Base-by-base conservation (phyloP, 2,888 invertebrate species). In the Noctua janthe region DNA sequence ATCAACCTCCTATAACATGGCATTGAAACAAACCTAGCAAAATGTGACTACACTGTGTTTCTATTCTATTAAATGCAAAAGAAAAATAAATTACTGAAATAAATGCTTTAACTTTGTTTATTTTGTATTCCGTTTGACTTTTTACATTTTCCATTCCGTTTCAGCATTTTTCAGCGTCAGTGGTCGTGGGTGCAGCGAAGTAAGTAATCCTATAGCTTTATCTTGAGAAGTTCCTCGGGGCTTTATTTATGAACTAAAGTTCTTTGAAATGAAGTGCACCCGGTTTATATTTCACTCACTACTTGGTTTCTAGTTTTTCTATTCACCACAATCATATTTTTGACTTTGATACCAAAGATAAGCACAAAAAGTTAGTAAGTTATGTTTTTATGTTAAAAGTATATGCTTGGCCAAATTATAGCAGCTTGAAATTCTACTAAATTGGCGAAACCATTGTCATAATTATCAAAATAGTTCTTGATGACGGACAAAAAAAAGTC, bases 151-250 rank as follows among this genome's bases (percentile, higher is more conserved):
- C 51, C 39, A 35, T 47, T 70, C n/a, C 8, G n/a, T 64, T 87
- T 56, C n/a, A 20, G 56, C 29, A 74, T 69, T 66, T 73, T 73
- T 87, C 77, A 66, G 76, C 72, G 56, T 35, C 51, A 51, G 49
- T 51, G 59, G 59, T 15, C 54, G 29, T 73, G 83, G 35, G 20
- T 56, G 69, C 74, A 82, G 66, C 35, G 51, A 29, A 76, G 62
- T 62, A 62, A 23, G 67, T 86, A 86, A 83, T 72, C 83, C 23
- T 51, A 62, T 49, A 47, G 43, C 83, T 76, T 75, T 84, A 83
- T 70, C 73, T 71, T 8, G n/a, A 54, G 49, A 62, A 74, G 29
- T 71, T 87, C 49, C 56, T 66, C 49, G 17, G 69, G 59, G 69
- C 43, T 70, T 73, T 76, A 72, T 76, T 83, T 86, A 82, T 64